These are phyloP conservation scores for Hemibagrus guttatus DNA, from an alignment of 2,797 vertebrate genomes.

Conservation along the genomic window DNA sequence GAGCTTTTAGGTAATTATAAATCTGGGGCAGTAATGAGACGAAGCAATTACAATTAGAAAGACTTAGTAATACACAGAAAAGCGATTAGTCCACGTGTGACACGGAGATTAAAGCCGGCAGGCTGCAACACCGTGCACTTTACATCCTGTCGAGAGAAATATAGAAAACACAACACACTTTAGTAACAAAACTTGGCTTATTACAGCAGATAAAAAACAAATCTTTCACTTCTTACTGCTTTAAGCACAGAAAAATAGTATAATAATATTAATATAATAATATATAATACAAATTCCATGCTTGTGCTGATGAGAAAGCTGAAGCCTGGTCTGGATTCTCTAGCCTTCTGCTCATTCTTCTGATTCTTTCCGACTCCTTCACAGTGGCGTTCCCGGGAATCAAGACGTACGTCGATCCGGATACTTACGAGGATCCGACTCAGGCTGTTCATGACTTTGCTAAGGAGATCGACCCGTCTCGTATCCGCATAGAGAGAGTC, in stretches of 20 bases:
- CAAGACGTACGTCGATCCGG: conserved; percentile 96
- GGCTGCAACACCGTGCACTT: neutral
- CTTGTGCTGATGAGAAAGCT: neutral
- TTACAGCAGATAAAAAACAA: neutral
- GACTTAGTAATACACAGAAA: conserved; percentile 14
- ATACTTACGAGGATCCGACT: conserved; percentile 94
- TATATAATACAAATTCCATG: too few relatives aligned
- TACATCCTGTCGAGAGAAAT: neutral
- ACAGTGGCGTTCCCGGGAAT: conserved; percentile 84
- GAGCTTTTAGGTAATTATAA: conserved; percentile 24
- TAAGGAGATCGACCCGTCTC: conserved; percentile 94
- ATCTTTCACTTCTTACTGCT: neutral
- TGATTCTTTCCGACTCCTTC: neutral
- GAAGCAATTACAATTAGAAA: conserved; percentile 30
- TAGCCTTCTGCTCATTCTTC: neutral
- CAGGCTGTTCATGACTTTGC: conserved; percentile 96
- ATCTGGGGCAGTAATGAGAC: conserved; percentile 21
- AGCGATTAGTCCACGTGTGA: neutral
- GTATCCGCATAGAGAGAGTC: conserved; percentile 95
- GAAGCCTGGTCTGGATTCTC: neutral
- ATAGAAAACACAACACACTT: neutral
- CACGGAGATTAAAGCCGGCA: neutral
- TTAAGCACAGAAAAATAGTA: too few relatives aligned
- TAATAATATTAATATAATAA: too few relatives aligned
- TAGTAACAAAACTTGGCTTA: neutral